These are phyloP conservation scores for Portunus trituberculatus DNA, from an alignment of 1,140 invertebrate genomes.

Conservation along the genomic window DNA sequence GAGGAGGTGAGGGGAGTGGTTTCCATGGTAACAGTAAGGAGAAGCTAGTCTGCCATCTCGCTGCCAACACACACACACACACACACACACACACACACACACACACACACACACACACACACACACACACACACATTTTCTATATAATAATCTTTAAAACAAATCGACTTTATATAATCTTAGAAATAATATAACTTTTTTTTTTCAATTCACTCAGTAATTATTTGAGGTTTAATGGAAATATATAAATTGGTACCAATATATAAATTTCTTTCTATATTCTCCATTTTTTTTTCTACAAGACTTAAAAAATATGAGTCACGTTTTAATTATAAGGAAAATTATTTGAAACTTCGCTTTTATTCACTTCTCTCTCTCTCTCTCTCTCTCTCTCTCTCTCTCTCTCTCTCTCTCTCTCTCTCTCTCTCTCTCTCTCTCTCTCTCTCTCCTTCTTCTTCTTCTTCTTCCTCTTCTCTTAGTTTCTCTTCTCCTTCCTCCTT, in stretches of 20 bases:
- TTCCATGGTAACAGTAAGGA: background rate
- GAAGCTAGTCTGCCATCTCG: background rate
- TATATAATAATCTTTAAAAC: background rate
- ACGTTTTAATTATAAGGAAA: too few species aligned
- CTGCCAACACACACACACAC: constrained; percentile 44
- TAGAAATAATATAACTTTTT: too few species aligned
- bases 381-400: background rate
- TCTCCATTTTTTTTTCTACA: background rate
- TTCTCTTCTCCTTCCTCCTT: background rate
- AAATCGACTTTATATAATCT: background rate
- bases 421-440: background rate
- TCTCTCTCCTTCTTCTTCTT: background rate
- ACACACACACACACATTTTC: constrained; percentile 40
- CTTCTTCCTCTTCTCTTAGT: too few species aligned
- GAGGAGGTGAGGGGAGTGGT: background rate
- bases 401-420: background rate
- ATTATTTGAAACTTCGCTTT: too few species aligned
- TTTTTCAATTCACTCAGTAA: too few species aligned
- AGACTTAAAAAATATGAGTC: too few species aligned
- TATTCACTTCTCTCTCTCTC: too few species aligned
- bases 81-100: constrained; percentile 53
- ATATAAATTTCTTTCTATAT: background rate
- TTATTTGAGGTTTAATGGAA: too few species aligned
- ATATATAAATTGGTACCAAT: too few species aligned
- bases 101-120: constrained; percentile 52